phyloP scores from a whole-genome alignment of 2,888 invertebrate genomes.

The Spodoptera exigua region DNA sequence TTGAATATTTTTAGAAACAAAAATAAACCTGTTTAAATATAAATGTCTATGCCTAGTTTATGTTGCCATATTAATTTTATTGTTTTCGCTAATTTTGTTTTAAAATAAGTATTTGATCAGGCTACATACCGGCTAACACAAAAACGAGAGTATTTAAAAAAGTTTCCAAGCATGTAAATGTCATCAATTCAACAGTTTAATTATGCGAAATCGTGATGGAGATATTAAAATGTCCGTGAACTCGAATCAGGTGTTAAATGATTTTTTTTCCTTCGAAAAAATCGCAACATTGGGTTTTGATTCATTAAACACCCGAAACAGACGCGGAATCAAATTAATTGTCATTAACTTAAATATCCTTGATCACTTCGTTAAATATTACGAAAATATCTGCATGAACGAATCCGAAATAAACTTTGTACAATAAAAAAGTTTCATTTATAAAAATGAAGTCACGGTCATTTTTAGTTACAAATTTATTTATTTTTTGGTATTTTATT shows the following conservation, averaged over 20 bases:
- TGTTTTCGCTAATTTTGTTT: conserved; percentile 48
- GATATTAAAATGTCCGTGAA: conserved; percentile 71
- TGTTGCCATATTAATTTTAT: conserved; percentile 30
- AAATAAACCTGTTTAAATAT: conserved; percentile 8
- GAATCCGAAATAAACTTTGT: conserved; percentile 11
- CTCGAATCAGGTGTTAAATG: conserved; percentile 61
- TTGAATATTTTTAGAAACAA: conserved; percentile 1
- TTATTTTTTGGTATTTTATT: conserved; percentile 11
- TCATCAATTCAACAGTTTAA: conserved; percentile 63
- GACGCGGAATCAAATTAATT: conserved; percentile 65
- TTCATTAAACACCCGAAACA: conserved; percentile 61
- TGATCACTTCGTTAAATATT: conserved; percentile 46
- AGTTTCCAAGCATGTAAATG: conserved; percentile 52
- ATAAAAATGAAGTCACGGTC: conserved; percentile 33
- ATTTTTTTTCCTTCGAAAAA: conserved; percentile 44
- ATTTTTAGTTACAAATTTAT: conserved; percentile 17
- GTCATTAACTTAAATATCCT: conserved; percentile 56
- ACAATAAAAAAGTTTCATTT: conserved; percentile 16
- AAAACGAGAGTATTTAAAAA: conserved; percentile 53
- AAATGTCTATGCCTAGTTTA: background rate
- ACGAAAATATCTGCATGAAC: conserved; percentile 37
- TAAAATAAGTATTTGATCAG: conserved; percentile 39
- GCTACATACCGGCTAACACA: conserved; percentile 24
- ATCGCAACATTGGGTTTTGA: conserved; percentile 53
- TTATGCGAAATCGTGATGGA: conserved; percentile 72